Base-by-base conservation (phyloP, 2,797 vertebrate species). In the Rhinella marina region DNA sequence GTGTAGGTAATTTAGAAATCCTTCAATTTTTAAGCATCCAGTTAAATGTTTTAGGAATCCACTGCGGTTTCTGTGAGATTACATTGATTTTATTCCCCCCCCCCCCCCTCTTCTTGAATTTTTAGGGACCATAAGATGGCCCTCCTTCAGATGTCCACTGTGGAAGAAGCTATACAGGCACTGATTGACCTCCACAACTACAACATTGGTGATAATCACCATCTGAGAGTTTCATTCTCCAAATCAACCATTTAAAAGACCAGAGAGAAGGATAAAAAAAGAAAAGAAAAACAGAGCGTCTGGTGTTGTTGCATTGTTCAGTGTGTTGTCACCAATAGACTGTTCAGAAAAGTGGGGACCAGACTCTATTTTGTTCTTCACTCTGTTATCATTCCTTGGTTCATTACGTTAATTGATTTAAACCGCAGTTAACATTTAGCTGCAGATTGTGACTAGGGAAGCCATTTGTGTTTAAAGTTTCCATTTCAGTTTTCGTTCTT, bases 61-160 rank as follows among this genome's bases (percentile, higher is more conserved):
- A 41, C 41, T 41, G n/a, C n/a, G n/a, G n/a, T n/a, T n/a, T n/a
- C n/a, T n/a, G 41, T 66, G 9, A n/a, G 0, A 19, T 56, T 12
- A 73, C 3, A 27, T 16, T 82, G 2, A n/a, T 52, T 59, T 57
- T n/a, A 27, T 14, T 54, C 29, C 8, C 7, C 14, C 57, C 57
- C 57, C 1, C 17, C 17, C 57, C 7, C 17, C 21, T 14, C 16
- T 3, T 14, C 14, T 14, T n/a, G 21, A 8, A 9, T 2, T 11
- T n/a, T 76, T 56, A 99, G 97, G 96, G 98, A 99, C 96, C 98
- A 97, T 92, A 99, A 99, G 94, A 99, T 99, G 98, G 97, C 98
- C 87, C 95, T 99, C 90, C 96, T 99, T 93, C 98, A 99, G 94
- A 97, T 99, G 97, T 96, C 97, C 25, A 97, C 97, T 72, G 97